Percentiles rank a stretch among this genome's conserved stretches.
Evolutionary conservation across 2,888 invertebrate species (phyloP).

Genomic region (Drosophila fungiperda): DNA sequence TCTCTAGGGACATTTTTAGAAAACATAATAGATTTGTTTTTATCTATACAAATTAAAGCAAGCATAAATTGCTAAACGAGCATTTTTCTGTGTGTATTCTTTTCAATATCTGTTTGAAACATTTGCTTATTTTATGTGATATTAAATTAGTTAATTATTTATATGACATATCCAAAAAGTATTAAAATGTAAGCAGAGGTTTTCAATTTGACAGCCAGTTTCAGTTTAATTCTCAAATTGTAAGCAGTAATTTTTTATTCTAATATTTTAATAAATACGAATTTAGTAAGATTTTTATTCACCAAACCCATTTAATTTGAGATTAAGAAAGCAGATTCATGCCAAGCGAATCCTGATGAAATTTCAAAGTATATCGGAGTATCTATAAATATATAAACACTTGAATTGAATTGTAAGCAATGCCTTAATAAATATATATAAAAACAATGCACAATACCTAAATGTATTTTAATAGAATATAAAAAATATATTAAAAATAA

Average conservation of each 20-base stretch:
- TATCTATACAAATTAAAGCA: neutral
- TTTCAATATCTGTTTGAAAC: no score
- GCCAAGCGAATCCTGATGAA: neutral
- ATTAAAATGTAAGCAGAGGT: neutral
- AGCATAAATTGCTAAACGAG: neutral
- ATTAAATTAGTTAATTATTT: no score
- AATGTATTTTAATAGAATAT: neutral
- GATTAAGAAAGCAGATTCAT: neutral
- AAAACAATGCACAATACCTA: neutral
- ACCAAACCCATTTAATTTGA: neutral
- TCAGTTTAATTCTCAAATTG: no score
- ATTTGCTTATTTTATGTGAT: no score
- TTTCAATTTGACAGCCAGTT: neutral
- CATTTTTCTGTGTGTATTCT: neutral
- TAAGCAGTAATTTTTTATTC: neutral
- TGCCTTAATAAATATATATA: neutral
- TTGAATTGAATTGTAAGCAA: no score
- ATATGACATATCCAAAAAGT: no score
- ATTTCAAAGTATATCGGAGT: neutral
- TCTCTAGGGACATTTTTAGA: neutral
- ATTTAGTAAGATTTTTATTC: neutral
- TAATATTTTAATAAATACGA: neutral
- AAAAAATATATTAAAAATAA: no score
- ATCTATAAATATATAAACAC: neutral
- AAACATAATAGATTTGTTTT: neutral